Conservation (phyloP, 2,113 vertebrate species). For the Chascanopsetta lugubris region DNA sequence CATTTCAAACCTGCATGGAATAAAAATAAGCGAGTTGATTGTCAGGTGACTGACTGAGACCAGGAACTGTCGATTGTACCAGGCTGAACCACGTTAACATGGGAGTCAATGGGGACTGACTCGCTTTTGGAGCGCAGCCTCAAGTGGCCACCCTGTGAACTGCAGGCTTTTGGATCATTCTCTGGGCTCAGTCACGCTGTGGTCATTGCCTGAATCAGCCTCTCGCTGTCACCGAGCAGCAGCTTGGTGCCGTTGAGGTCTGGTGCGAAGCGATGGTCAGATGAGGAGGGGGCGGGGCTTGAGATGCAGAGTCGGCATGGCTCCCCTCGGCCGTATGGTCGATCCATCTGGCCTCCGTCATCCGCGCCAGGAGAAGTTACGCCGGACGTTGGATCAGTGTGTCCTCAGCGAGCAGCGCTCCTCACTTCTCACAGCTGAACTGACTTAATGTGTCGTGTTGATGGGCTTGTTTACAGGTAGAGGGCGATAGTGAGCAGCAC, state of each 20-base stretch:
- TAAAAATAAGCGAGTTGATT: too few species aligned
- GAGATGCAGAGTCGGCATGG: constrained; percentile 37
- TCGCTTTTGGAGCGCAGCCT: too few species aligned
- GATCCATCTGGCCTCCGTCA: constrained; percentile 65
- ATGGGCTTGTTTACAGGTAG: not conserved
- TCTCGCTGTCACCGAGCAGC: not conserved
- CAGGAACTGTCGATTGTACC: too few species aligned
- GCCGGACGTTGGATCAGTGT: constrained; percentile 26
- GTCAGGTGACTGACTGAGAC: too few species aligned
- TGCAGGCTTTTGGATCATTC: not conserved
- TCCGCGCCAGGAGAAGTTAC: constrained; percentile 44
- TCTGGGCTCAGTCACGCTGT: constrained; percentile 3
- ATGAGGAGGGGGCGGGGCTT: constrained; percentile 1
- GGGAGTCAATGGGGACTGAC: too few species aligned
- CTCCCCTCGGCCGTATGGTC: constrained; percentile 66
- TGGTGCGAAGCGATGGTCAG: constrained; percentile 13
- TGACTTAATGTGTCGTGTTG: constrained; percentile 14
- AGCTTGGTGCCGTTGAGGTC: constrained; percentile 15
- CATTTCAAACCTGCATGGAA: too few species aligned
- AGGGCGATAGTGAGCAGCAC: constrained; percentile 1
- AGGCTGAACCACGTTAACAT: too few species aligned
- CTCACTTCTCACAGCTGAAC: constrained; percentile 21
- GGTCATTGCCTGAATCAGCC: not conserved
- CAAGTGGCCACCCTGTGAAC: too few species aligned
- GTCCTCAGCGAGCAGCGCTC: constrained; percentile 30